Base-by-base conservation (phyloP, 2,113 vertebrate species). In the Oostethus manadensis region DNA sequence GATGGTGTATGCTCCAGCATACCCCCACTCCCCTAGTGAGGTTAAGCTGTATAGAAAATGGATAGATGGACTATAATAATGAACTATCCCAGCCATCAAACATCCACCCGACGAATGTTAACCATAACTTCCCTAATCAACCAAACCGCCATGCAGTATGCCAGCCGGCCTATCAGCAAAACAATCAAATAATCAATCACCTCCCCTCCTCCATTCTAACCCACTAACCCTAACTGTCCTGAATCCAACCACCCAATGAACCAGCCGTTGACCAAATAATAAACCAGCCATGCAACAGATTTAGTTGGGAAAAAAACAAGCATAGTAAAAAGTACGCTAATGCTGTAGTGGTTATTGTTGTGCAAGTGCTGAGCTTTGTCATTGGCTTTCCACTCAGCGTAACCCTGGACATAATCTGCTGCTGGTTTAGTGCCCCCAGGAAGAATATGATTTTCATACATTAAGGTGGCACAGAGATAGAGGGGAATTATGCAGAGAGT, bases 391-490 rank as follows among this genome's bases (percentile, higher is more conserved):
- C 79, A 73, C 82, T 84, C 85, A 66, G 76, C 26, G 13, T 79
- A 42, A 75, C 71, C 81, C 79, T 67, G 85, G 84, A 87, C 82
- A 84, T 87, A 87, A 88, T 87, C 87, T 82, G 82, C 82, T 83
- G 70, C 82, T 80, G 84, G 77, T 88, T 87, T 74, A 76, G 56
- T 58, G 73, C 84, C 82, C 49, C 16, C n/a, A 75, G 85, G 78
- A 75, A 70, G 82, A 87, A 88, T 88, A 81, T 51, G 22, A 87
- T 88, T 87, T 87, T 84, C 83, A 88, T 85, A 86, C 70, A 88
- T 88, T 86, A 84, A 72, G 74, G 70, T 78, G 75, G 72, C 45
- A 10, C 64, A 60, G 68, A 80, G 83, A 88, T 84, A 84, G 62
- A 78, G 38, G 38, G 7, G 82, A 86, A 87, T 88, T 87, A 89